phyloP scores from a whole-genome alignment of 2,888 invertebrate species.

The Proisotoma minuta region DNA sequence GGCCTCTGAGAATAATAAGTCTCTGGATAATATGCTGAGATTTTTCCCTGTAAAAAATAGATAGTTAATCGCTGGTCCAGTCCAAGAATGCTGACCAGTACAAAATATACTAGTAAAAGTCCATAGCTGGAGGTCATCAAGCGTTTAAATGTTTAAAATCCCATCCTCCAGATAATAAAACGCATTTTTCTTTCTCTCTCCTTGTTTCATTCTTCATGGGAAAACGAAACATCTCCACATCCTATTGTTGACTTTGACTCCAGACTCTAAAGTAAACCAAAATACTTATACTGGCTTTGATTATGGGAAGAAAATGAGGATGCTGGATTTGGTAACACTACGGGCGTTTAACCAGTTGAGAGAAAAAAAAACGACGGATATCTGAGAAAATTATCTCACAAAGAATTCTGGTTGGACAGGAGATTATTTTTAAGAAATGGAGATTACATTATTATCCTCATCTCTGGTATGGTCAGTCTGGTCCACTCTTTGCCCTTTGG shows the following conservation, averaged over 20 bases:
- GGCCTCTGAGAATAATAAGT: background rate
- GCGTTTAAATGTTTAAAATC: background rate
- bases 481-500: no score
- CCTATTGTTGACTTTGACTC: no score
- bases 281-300: no score
- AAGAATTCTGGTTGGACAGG: background rate
- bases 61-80: background rate
- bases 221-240: no score
- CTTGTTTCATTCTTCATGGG: conserved; percentile 6
- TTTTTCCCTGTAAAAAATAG: background rate
- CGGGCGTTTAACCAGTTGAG: background rate
- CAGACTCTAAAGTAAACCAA: no score
- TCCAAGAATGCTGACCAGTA: conserved; percentile 10
- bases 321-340: no score
- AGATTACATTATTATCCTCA: conserved; percentile 2
- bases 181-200: background rate
- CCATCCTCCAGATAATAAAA: background rate
- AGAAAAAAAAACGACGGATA: background rate
- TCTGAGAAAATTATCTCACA: conserved; percentile 3
- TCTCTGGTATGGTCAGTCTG: conserved; percentile 12
- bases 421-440: background rate
- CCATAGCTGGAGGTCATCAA: background rate
- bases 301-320: no score
- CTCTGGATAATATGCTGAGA: background rate
- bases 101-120: no score